A percentile compares a stretch with the other conserved stretches of the same genome.
These are phyloP conservation scores for Blera fallax DNA, from an alignment of 2,888 invertebrate species.

Conservation along the genomic window DNA sequence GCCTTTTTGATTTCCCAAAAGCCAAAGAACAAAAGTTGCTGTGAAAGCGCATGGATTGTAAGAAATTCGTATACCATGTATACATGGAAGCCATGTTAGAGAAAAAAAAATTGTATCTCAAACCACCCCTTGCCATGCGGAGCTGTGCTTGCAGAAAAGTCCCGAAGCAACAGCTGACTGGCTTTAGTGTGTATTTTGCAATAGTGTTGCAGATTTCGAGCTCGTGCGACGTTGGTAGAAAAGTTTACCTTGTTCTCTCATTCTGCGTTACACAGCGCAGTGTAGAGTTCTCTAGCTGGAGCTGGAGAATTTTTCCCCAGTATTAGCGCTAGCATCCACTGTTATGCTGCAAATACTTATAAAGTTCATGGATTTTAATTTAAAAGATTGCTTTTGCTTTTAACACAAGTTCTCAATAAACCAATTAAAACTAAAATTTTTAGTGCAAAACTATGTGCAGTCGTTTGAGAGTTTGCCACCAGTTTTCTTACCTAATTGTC, in stretches of 20 bases:
- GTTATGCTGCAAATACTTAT: slow-evolving; percentile 17
- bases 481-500: slow-evolving; percentile 23
- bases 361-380: slow-evolving; percentile 39
- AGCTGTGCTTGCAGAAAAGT: slow-evolving; percentile 57
- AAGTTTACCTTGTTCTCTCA: slow-evolving; percentile 54
- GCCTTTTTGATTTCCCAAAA: slow-evolving; percentile 28
- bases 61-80: slow-evolving; percentile 38
- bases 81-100: slow-evolving; percentile 3
- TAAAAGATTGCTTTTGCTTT: slow-evolving; percentile 21
- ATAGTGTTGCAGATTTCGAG: slow-evolving; percentile 47
- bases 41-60: slow-evolving; percentile 62
- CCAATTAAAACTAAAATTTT: not conserved
- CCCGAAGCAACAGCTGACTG: slow-evolving; percentile 67
- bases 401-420: slow-evolving; percentile 9
- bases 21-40: slow-evolving; percentile 52
- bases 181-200: slow-evolving; percentile 34
- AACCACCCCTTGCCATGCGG: slow-evolving; percentile 26
- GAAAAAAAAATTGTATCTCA: not conserved
- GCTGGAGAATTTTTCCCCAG: slow-evolving; percentile 24
- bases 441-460: slow-evolving; percentile 58
- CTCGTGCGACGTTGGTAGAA: slow-evolving; percentile 42
- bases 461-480: slow-evolving; percentile 19
- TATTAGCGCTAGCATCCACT: slow-evolving; percentile 28
- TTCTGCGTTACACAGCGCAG: slow-evolving; percentile 55
- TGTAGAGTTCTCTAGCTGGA: slow-evolving; percentile 37